These are phyloP conservation scores for Morinoia aosen DNA, from an alignment of 2,888 invertebrate species.

Conservation along the genomic window DNA sequence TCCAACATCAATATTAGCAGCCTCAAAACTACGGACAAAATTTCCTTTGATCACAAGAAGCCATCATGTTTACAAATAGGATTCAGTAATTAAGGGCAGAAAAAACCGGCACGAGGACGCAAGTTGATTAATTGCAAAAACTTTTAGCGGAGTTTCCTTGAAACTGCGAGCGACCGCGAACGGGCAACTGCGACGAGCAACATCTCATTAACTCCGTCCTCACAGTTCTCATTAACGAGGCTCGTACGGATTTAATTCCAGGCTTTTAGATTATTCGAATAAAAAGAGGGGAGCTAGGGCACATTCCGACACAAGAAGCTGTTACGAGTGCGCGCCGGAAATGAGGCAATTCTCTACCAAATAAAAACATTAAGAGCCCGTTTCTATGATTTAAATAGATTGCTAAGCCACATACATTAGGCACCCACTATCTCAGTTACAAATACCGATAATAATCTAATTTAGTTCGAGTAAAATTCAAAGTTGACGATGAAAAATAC, in stretches of 20 bases:
- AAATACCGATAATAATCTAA: neutral
- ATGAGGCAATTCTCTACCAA: constrained; percentile 25
- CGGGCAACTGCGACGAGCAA: constrained; percentile 16
- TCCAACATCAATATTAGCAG: neutral
- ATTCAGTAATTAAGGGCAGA: neutral
- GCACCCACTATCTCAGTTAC: neutral
- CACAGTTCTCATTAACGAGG: constrained; percentile 13
- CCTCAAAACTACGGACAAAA: neutral
- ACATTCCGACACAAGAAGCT: constrained; percentile 7
- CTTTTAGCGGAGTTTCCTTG: neutral
- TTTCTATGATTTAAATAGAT: neutral
- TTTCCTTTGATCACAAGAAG: neutral
- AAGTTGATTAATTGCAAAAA: constrained; percentile 25
- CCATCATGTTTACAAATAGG: neutral
- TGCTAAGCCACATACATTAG: neutral
- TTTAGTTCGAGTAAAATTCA: neutral
- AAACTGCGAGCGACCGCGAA: neutral
- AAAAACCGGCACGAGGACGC: neutral
- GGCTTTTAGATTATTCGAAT: neutral
- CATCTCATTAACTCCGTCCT: constrained; percentile 8
- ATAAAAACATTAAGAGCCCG: neutral
- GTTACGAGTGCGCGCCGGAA: constrained; percentile 34
- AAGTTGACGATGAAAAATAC: neutral
- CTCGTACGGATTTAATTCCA: neutral
- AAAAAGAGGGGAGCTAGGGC: neutral